Conservation (phyloP, 2,113 vertebrate species). For the Columbina picui region DNA sequence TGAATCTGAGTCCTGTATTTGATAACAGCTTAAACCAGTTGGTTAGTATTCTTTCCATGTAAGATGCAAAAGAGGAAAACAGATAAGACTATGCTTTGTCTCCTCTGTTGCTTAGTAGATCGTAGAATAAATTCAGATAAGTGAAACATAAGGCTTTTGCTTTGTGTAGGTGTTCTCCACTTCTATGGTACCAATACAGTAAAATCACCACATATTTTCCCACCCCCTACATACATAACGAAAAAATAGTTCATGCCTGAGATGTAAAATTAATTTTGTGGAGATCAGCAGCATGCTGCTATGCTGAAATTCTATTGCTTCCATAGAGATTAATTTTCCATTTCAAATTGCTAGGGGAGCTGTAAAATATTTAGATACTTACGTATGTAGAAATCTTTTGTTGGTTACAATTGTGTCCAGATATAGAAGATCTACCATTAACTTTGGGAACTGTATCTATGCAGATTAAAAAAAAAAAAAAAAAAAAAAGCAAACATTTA, state of each 20-base stretch:
- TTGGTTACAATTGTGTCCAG: not conserved
- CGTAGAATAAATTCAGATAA: slow-evolving; percentile 6
- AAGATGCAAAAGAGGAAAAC: not conserved
- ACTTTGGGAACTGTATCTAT: not conserved
- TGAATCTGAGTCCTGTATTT: not conserved
- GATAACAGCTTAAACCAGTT: not conserved
- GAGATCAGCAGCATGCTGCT: not conserved
- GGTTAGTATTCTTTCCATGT: not conserved
- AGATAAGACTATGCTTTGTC: not conserved
- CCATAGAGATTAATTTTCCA: slow-evolving; percentile 40
- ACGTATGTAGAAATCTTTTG: not conserved
- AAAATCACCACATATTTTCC: slow-evolving; percentile 53
- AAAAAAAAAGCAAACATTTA: not conserved
- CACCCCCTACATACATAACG: slow-evolving; percentile 37
- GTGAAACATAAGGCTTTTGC: slow-evolving; percentile 2
- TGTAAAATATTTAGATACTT: slow-evolving; percentile 30
- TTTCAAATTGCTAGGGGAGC: slow-evolving; percentile 8
- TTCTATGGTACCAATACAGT: slow-evolving; percentile 39
- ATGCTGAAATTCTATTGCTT: slow-evolving; percentile 21
- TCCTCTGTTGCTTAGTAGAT: not conserved
- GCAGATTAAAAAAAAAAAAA: not conserved
- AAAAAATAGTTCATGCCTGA: slow-evolving; percentile 46
- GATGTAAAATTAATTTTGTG: slow-evolving; percentile 56
- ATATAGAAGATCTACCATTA: slow-evolving; percentile 2
- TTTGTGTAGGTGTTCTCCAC: slow-evolving; percentile 43